Evolutionary conservation across 2,797 vertebrate genomes (phyloP).

Genomic region (Carcharodon carcharias): DNA sequence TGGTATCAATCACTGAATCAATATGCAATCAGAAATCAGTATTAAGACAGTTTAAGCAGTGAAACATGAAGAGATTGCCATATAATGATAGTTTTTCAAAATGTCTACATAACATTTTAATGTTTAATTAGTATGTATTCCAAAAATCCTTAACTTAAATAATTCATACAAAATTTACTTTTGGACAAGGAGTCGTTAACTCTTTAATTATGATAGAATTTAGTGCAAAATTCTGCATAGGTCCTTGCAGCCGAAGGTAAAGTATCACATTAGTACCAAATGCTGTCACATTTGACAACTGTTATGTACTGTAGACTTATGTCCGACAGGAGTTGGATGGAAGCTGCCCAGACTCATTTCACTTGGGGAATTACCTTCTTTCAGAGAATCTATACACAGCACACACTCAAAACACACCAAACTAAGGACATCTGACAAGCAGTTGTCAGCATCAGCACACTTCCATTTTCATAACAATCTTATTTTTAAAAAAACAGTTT

Average conservation of each 20-base stretch:
- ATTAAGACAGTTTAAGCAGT: not conserved
- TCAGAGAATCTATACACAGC: not conserved
- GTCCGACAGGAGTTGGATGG: not conserved
- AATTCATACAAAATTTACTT: not conserved
- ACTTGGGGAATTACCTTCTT: slow-evolving; percentile 9
- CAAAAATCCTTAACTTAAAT: slow-evolving; percentile 1
- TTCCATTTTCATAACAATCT: not conserved
- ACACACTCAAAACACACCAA: not conserved
- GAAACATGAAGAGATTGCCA: not conserved
- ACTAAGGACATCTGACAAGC: not conserved
- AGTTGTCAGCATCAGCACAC: not conserved
- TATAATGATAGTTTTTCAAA: not conserved
- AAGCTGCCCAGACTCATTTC: slow-evolving; percentile 15
- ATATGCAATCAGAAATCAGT: slow-evolving; percentile 28
- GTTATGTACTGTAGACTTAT: not conserved
- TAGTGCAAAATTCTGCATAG: not conserved
- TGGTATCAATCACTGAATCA: slow-evolving; percentile 3
- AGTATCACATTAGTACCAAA: not conserved
- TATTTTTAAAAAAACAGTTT: not conserved
- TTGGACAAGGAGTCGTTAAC: not conserved
- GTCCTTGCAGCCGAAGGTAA: not conserved
- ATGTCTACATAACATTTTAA: not conserved
- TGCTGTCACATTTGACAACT: not conserved
- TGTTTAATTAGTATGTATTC: not conserved
- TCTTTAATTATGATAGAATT: not conserved